phyloP scores from a whole-genome alignment of 1,140 invertebrate species.

The Cydia fagiglandana region DNA sequence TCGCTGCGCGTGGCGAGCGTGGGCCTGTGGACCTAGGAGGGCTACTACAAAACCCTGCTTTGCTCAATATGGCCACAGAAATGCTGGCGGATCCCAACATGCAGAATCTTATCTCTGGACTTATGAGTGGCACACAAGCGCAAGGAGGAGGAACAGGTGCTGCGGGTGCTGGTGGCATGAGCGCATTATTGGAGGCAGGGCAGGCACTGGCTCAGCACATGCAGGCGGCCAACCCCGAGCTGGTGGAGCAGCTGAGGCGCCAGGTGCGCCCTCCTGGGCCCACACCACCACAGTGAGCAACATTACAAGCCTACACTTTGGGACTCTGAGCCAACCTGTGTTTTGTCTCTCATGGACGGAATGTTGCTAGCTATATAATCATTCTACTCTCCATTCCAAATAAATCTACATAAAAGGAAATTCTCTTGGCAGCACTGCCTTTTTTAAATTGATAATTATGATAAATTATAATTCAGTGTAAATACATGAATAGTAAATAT shows the following conservation, averaged over 20 bases:
- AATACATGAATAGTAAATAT: background rate
- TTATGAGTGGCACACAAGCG: constrained; percentile 55
- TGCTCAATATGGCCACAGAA: constrained; percentile 89
- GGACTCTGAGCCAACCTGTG: background rate
- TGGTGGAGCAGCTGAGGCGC: constrained; percentile 70
- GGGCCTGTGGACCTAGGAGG: constrained; percentile 80
- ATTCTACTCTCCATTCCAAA: constrained; percentile 16
- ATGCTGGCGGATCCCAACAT: constrained; percentile 89
- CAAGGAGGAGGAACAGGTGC: constrained; percentile 34
- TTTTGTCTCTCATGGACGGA: constrained; percentile 12
- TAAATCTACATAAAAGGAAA: constrained; percentile 22
- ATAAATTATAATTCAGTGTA: background rate
- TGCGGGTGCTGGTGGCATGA: constrained; percentile 51
- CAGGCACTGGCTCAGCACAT: constrained; percentile 76
- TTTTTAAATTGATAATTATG: background rate
- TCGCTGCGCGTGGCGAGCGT: constrained; percentile 50
- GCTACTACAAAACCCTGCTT: constrained; percentile 86
- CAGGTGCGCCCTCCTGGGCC: constrained; percentile 65
- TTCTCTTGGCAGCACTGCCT: background rate
- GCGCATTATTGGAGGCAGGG: constrained; percentile 68
- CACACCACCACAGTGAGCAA: constrained; percentile 43
- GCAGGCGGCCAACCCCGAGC: constrained; percentile 73
- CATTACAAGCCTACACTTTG: background rate
- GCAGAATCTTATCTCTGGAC: constrained; percentile 83
- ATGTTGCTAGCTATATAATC: constrained; percentile 14